Evolutionary conservation across 2,888 invertebrate species (phyloP).

Genomic region (Osmoderma eremita): DNA sequence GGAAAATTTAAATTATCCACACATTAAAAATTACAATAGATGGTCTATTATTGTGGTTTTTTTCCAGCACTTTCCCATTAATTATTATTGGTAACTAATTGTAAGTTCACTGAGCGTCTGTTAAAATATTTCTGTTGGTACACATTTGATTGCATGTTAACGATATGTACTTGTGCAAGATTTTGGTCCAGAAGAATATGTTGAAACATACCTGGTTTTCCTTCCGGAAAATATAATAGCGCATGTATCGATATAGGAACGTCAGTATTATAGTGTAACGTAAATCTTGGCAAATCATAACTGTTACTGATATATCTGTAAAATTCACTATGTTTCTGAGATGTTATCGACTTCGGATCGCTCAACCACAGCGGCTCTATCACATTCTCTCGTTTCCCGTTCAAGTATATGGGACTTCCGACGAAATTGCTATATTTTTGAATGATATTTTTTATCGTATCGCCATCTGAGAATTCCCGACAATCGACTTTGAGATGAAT

Average conservation of each 20-base stretch:
- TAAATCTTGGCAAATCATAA: constrained; percentile 89
- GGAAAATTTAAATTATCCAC: too few relatives aligned
- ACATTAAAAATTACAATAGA: too few relatives aligned
- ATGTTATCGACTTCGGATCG: constrained; percentile 87
- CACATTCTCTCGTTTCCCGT: constrained; percentile 88
- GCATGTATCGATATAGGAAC: constrained; percentile 92
- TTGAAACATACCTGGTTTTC: constrained; percentile 66
- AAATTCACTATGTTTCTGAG: constrained; percentile 91
- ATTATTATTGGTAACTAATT: too few relatives aligned
- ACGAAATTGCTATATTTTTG: constrained; percentile 98
- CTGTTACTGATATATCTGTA: constrained; percentile 89
- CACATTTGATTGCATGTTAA: too few relatives aligned
- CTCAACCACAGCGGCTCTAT: constrained; percentile 93
- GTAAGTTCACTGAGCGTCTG: too few relatives aligned
- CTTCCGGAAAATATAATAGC: constrained; percentile 92
- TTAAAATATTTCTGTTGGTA: too few relatives aligned
- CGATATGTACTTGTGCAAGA: too few relatives aligned
- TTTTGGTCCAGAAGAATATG: too few relatives aligned
- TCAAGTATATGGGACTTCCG: constrained; percentile 90
- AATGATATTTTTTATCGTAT: constrained; percentile 83
- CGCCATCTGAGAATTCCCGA: constrained; percentile 90
- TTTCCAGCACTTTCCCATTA: too few relatives aligned
- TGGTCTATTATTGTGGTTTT: too few relatives aligned
- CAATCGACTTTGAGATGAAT: constrained; percentile 88
- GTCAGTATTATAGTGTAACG: constrained; percentile 92